These are phyloP conservation scores for Zaprionus tsacasi DNA, from an alignment of 1,140 invertebrate genomes.

Conservation along the genomic window DNA sequence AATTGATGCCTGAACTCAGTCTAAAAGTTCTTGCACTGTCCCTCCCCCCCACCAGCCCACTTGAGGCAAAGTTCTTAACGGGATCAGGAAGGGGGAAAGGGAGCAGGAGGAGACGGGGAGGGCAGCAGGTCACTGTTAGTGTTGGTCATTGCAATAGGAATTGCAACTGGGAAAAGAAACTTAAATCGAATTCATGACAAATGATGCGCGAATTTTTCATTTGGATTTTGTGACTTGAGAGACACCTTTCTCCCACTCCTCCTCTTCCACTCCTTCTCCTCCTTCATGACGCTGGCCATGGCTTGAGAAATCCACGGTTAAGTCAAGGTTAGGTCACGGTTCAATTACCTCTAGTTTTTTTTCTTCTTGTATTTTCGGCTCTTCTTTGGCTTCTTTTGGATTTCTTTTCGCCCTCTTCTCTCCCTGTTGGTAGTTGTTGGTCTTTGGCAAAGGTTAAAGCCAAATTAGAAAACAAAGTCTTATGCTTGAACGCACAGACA, in stretches of 20 bases:
- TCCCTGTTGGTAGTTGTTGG: constrained; percentile 25
- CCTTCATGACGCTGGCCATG: constrained; percentile 19
- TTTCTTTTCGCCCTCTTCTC: not conserved
- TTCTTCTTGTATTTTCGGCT: not conserved
- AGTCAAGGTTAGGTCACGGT: constrained; percentile 72
- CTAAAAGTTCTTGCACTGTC: not conserved
- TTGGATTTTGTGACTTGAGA: constrained; percentile 12
- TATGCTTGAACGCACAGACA: constrained; percentile 70
- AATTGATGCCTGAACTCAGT: constrained; percentile 2
- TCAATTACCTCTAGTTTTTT: constrained; percentile 62
- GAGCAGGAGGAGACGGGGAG: too few relatives aligned
- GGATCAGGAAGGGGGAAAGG: constrained; percentile 23
- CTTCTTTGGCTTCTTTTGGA: not conserved
- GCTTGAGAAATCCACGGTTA: constrained; percentile 46
- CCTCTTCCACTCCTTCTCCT: too few relatives aligned
- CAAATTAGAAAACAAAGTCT: constrained; percentile 76
- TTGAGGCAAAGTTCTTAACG: constrained; percentile 11
- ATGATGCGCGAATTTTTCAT: constrained; percentile 73
- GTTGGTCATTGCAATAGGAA: constrained; percentile 17
- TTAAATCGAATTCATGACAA: constrained; percentile 81
- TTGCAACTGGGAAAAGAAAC: constrained; percentile 55
- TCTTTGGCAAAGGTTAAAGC: constrained; percentile 71
- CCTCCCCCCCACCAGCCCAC: constrained; percentile 5
- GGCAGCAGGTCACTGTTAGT: not conserved
- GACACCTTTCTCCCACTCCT: too few relatives aligned